Base-by-base conservation (phyloP, 2,888 invertebrate species). In the Habroteleia sp. region DNA sequence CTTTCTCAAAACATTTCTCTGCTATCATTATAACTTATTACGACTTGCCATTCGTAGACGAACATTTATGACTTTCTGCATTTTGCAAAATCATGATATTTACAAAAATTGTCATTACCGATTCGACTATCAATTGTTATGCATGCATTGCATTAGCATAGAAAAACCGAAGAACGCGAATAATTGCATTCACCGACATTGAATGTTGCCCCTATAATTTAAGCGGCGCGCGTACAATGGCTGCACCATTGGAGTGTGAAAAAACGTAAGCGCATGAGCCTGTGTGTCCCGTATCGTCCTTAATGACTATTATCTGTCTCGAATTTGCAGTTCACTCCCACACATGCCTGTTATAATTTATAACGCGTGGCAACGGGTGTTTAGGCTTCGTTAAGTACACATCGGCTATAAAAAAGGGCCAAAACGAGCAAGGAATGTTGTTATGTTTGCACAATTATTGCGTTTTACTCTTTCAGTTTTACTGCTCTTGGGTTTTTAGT, bases 121-220 rank as follows among this genome's bases (percentile, higher is more conserved):
- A 33, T 42, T 17, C 17, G 13, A 17, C 35, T 17, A 2, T 6
- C 8, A 25, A 31, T 13, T 5, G 23, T 50, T 41, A 35, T 17
- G 13, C 29, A 31, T 17, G 46, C 27, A 42, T 44, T 8, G 35
- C 44, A 66, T 73, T 73, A 54, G 37, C 73, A 73, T 66, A 60
- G 58, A 44, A 66, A 54, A 62, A 35, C 29, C 17, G 35, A 65
- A 17, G 60, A 54, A 52, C 37, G 41, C 52, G 52, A 52, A 66
- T 73, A 73, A 73, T 73, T 73, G 35, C 41, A 39, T 35, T 58
- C 73, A 39, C 46, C 52, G 66, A 44, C 73, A 66, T 62, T 73
- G 66, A 66, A 54, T 48, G 48, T 66, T 62, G 73, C 74, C 74
- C 66, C 74, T 74, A 68, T 74, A 74, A 74, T 74, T 74, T 74